Base-by-base conservation (phyloP, 2,797 vertebrate species). In the Microhierax caerulescens region DNA sequence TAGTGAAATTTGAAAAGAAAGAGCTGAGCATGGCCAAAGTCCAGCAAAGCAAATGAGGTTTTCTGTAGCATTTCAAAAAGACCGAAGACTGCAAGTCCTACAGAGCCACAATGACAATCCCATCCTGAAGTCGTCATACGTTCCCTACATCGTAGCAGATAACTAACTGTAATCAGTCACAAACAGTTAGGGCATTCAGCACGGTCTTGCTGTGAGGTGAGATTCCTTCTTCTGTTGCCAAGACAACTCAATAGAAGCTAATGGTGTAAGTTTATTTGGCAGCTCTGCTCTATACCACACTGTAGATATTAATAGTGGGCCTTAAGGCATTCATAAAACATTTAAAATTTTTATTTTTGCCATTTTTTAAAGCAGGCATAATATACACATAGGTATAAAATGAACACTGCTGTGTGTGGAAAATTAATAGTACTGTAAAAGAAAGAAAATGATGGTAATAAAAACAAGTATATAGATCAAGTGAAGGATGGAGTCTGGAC, bases 241-340 rank as follows among this genome's bases (percentile, higher is more conserved):
- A 91, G 96, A 97, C 93, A 96, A 96, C 95, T 87, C 87, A 94
- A 83, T 11, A 80, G 85, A 90, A 88, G 78, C 12, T 93, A 88
- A 91, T 68, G 51, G 61, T 72, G 20, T 25, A 89, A 70, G 50
- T 88, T 95, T 78, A 93, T 84, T 91, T 95, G 75, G 77, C 80
- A 88, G 68, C 59, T 47, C 48, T 80, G 73, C 69, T 95, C 78
- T 86, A 45, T 34, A 63, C 43, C 25, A 34, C 54, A 56, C 30
- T 36, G 65, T 59, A 70, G 85, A 87, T 95, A 95, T 88, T 88
- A 92, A 95, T 54, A 72, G 63, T 11, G 27, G 21, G 23, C 85
- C 74, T 94, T 94, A 63, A 73, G 93, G 95, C 90, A 82, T 87
- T 95, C 88, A 88, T 92, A 87, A 97, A 95, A 41, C 56, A 96